These are phyloP conservation scores for Drosophila murphyi DNA, from an alignment of 1,140 invertebrate species.

Conservation along the genomic window DNA sequence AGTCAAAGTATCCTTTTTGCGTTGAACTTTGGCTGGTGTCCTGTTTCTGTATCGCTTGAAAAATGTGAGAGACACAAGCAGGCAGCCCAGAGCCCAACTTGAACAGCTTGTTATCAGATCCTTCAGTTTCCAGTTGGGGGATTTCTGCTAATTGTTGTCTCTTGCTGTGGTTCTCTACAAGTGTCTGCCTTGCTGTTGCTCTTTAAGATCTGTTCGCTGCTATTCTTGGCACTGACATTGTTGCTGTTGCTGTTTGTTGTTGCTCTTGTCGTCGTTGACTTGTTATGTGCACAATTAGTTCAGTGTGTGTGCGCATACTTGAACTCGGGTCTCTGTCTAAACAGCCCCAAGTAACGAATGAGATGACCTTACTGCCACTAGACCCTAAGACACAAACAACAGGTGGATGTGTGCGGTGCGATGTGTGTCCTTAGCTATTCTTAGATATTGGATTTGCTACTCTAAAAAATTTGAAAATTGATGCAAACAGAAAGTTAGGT, in stretches of 20 bases:
- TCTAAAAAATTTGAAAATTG: not conserved
- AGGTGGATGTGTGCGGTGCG: constrained; percentile 34
- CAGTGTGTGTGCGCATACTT: constrained; percentile 19
- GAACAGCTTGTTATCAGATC: constrained; percentile 52
- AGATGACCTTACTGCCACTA: constrained; percentile 41
- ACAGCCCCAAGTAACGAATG: constrained; percentile 21
- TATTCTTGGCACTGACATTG: constrained; percentile 65
- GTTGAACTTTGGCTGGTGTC: constrained; percentile 12
- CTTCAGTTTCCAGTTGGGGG: constrained; percentile 29
- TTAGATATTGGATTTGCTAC: not conserved
- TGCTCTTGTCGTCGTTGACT: constrained; percentile 24
- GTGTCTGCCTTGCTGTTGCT: constrained; percentile 21
- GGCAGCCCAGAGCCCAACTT: not conserved
- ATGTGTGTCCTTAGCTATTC: constrained; percentile 23
- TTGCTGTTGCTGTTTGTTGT: constrained; percentile 22
- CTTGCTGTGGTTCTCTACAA: constrained; percentile 34
- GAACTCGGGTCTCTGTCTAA: constrained; percentile 15
- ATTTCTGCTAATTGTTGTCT: constrained; percentile 46
- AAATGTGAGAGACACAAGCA: constrained; percentile 23
- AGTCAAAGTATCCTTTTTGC: not conserved
- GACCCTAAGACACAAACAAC: constrained; percentile 19
- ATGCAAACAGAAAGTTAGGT: too few relatives aligned
- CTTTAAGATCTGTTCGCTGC: constrained; percentile 29
- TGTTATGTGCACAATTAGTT: constrained; percentile 43
- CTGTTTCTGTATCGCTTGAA: constrained; percentile 30